Evolutionary conservation across 2,888 invertebrate species (phyloP).

Genomic region (Rhyacophila evoluta): DNA sequence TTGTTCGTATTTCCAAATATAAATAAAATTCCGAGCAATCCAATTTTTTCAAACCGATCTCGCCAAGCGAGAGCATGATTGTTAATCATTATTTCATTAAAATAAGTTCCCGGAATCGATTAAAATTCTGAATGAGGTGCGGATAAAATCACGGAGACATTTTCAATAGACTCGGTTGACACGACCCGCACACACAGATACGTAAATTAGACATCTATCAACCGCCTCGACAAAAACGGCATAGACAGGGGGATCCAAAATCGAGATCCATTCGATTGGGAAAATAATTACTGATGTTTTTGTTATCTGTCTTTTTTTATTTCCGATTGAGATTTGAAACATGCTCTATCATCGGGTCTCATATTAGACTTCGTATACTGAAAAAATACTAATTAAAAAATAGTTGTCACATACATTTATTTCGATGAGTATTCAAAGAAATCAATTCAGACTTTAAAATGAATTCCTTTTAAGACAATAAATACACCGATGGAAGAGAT

Average conservation of each 20-base stretch:
- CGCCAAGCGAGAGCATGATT: not conserved
- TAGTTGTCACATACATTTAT: too few relatives aligned
- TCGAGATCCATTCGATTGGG: not conserved
- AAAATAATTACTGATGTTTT: not conserved
- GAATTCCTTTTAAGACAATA: too few relatives aligned
- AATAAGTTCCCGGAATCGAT: not conserved
- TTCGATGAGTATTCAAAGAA: too few relatives aligned
- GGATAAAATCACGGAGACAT: not conserved
- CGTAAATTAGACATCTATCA: not conserved
- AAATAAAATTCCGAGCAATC: not conserved
- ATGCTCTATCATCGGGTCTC: not conserved
- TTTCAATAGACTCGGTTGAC: not conserved
- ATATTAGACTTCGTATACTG: too few relatives aligned
- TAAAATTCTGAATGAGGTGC: not conserved
- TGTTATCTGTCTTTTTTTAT: not conserved
- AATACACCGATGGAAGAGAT: too few relatives aligned
- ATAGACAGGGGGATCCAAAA: not conserved
- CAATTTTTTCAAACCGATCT: not conserved
- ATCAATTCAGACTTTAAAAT: too few relatives aligned
- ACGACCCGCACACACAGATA: not conserved
- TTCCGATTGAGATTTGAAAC: not conserved
- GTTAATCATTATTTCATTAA: not conserved
- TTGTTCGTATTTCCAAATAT: not conserved
- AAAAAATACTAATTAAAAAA: too few relatives aligned
- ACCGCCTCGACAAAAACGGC: not conserved